Conservation (phyloP, 2,888 invertebrate genomes). For the Nycteola revayana region DNA sequence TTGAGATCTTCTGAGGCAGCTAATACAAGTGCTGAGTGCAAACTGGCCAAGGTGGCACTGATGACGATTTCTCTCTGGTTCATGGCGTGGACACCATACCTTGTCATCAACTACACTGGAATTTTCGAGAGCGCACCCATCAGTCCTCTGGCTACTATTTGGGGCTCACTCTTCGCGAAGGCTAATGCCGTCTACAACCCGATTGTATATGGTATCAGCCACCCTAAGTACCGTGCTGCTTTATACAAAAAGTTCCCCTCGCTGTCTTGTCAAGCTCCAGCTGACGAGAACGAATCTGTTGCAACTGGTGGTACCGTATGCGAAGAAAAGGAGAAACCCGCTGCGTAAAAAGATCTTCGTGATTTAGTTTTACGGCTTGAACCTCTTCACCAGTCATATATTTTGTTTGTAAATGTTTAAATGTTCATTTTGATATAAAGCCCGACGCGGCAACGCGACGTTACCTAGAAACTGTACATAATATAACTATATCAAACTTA, state of each 20-base stretch:
- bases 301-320: conserved; percentile 86
- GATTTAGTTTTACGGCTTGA: too few relatives aligned
- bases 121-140: conserved; percentile 88
- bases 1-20: conserved; percentile 89
- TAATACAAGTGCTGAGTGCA: conserved; percentile 91
- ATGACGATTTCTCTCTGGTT: conserved; percentile 95
- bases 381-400: too few relatives aligned
- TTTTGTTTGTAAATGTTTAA: too few relatives aligned
- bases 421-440: too few relatives aligned
- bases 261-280: conserved; percentile 83
- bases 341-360: conserved; percentile 72
- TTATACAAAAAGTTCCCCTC: conserved; percentile 90
- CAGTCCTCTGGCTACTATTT: conserved; percentile 91
- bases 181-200: conserved; percentile 95
- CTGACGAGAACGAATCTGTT: conserved; percentile 84
- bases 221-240: conserved; percentile 90
- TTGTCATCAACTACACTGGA: conserved; percentile 91
- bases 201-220: conserved; percentile 94
- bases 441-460: too few relatives aligned
- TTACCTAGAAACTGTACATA: too few relatives aligned
- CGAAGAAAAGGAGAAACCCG: conserved; percentile 83
- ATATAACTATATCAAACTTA: too few relatives aligned
- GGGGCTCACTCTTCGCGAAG: conserved; percentile 96
- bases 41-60: conserved; percentile 94
- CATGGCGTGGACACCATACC: conserved; percentile 95